Percentiles rank a stretch among this genome's conserved stretches.
These are phyloP conservation scores for Crotalus helleri DNA, from an alignment of 2,113 vertebrate species.

Conservation along the genomic window DNA sequence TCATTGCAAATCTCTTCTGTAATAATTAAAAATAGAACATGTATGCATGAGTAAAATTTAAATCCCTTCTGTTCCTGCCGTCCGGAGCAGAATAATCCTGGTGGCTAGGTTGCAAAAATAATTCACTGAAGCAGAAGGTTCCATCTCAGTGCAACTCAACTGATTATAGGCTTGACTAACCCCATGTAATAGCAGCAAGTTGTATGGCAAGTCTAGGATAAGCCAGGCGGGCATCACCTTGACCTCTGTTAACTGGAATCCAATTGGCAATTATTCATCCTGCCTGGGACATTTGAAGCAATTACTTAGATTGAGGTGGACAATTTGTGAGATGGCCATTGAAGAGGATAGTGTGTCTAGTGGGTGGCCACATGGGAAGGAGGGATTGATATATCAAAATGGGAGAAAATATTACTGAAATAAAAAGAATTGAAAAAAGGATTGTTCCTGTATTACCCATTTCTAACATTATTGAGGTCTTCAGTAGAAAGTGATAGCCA, in stretches of 20 bases:
- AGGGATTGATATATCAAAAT: neutral
- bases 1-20: neutral
- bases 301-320: neutral
- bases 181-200: constrained; percentile 34
- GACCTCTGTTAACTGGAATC: constrained; percentile 52
- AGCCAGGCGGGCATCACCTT: constrained; percentile 22
- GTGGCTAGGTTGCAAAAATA: neutral
- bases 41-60: constrained; percentile 1
- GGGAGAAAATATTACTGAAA: constrained; percentile 7
- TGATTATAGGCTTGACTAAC: constrained; percentile 44
- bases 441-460: neutral
- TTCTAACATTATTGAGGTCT: constrained; percentile 18
- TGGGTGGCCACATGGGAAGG: neutral
- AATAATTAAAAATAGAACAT: neutral
- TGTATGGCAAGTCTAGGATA: constrained; percentile 39
- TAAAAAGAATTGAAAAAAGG: neutral
- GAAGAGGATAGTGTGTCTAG: neutral
- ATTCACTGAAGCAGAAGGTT: constrained; percentile 39
- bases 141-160: constrained; percentile 26
- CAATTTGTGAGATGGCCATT: constrained; percentile 18
- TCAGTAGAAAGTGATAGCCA: constrained; percentile 18
- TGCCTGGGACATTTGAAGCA: constrained; percentile 25
- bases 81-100: constrained; percentile 25
- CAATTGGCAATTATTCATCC: constrained; percentile 47
- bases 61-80: neutral